Conservation (phyloP, 2,797 vertebrate genomes). For the Tangara arthus region DNA sequence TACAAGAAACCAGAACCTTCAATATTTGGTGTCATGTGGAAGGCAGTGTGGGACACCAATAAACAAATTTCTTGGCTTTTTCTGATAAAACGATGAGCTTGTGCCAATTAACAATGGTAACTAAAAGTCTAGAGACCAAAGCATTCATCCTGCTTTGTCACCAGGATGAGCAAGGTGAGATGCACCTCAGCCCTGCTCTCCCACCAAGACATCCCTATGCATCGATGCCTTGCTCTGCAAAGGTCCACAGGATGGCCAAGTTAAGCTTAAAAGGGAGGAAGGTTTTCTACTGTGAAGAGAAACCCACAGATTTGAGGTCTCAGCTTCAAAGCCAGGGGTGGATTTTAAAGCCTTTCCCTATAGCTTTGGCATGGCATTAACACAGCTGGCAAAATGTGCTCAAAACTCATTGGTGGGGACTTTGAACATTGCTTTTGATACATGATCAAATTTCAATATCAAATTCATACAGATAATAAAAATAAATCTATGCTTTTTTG, state of each 20-base stretch:
- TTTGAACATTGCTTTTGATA: neutral
- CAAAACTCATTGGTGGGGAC: neutral
- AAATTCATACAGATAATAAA: neutral
- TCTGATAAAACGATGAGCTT: neutral
- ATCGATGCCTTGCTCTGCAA: neutral
- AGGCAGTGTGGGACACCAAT: neutral
- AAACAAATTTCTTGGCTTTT: neutral
- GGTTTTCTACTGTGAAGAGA: neutral
- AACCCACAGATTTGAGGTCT: neutral
- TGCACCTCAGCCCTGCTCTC: neutral
- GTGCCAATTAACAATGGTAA: neutral
- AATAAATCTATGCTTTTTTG: neutral
- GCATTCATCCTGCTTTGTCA: neutral
- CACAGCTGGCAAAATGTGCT: neutral
- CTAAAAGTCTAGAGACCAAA: neutral
- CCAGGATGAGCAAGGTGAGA: neutral
- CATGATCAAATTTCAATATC: neutral
- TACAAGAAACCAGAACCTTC: neutral
- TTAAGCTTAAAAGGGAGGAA: neutral
- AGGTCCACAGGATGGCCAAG: neutral
- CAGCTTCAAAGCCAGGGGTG: neutral
- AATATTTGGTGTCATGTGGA: neutral
- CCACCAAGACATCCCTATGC: accelerated
- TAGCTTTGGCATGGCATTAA: neutral
- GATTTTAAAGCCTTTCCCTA: neutral